Evolutionary conservation across 2,888 invertebrate genomes (phyloP).

Genomic region (Gortyna flavago): DNA sequence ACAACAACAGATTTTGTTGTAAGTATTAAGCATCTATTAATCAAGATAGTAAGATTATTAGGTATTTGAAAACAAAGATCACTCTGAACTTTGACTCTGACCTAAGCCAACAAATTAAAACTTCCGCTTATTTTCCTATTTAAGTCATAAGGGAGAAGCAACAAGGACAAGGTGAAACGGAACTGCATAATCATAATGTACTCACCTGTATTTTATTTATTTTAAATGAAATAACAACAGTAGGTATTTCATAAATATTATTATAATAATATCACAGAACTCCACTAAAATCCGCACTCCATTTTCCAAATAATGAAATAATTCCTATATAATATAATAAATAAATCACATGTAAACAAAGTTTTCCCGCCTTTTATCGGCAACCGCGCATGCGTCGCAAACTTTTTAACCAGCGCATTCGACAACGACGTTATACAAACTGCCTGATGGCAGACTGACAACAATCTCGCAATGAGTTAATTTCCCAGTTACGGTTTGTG

Average conservation of each 20-base stretch:
- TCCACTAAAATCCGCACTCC: slow-evolving; percentile 41
- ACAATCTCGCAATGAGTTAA: slow-evolving; percentile 75
- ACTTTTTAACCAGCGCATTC: slow-evolving; percentile 81
- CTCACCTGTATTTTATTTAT: slow-evolving; percentile 33
- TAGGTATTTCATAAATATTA: not conserved
- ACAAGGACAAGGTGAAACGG: not conserved
- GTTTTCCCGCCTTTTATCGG: slow-evolving; percentile 73
- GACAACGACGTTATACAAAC: slow-evolving; percentile 78
- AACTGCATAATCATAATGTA: slow-evolving; percentile 9
- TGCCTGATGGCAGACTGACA: slow-evolving; percentile 73
- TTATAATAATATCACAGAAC: slow-evolving; percentile 34
- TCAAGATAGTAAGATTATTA: not conserved
- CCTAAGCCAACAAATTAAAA: slow-evolving; percentile 16
- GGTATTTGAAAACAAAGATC: not conserved
- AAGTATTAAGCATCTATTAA: not conserved
- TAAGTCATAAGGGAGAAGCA: not conserved
- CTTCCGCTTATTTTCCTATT: slow-evolving; percentile 21
- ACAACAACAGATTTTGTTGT: not conserved
- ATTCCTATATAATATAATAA: slow-evolving; percentile 19
- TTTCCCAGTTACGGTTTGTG: slow-evolving; percentile 74
- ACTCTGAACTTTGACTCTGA: slow-evolving; percentile 20
- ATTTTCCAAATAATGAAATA: slow-evolving; percentile 11
- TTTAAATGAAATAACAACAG: slow-evolving; percentile 11
- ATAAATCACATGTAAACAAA: slow-evolving; percentile 31
- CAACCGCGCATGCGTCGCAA: slow-evolving; percentile 74